A percentile compares a stretch with the other conserved stretches of the same genome.
Evolutionary conservation across 2,797 vertebrate genomes (phyloP).

Genomic region (Craterocephalus amniculus): DNA sequence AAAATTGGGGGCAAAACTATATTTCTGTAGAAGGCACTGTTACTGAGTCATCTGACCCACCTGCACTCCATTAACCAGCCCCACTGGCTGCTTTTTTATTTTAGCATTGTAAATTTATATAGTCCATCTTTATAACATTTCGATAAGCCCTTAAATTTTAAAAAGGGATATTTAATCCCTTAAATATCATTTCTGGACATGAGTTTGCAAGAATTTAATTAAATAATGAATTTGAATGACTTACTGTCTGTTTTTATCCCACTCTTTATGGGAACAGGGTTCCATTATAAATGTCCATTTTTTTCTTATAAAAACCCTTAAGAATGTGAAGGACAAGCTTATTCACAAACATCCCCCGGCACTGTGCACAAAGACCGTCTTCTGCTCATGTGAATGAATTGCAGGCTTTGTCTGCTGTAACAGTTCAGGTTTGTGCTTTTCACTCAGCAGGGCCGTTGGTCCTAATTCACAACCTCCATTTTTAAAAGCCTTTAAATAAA

Average conservation of each 20-base stretch:
- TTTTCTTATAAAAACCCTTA: not conserved
- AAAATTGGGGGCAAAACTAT: too few species aligned
- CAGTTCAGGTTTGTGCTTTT: constrained; percentile 49
- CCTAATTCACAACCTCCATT: constrained; percentile 31
- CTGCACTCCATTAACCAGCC: not conserved
- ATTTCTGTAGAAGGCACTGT: not conserved
- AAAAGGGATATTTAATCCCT: too few species aligned
- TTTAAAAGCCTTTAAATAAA: constrained; percentile 25
- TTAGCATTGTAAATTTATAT: too few species aligned
- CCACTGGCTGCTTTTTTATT: too few species aligned
- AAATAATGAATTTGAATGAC: not conserved
- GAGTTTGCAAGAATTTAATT: too few species aligned
- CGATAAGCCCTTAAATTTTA: too few species aligned
- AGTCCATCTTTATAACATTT: too few species aligned
- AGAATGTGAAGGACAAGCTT: constrained; percentile 29
- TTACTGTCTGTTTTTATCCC: not conserved
- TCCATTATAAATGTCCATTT: not conserved
- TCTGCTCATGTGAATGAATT: constrained; percentile 62
- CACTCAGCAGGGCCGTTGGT: constrained; percentile 37
- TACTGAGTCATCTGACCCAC: not conserved
- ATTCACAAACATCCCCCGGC: constrained; percentile 19
- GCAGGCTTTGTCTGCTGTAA: constrained; percentile 69
- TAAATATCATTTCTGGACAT: too few species aligned
- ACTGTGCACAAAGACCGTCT: constrained; percentile 53
- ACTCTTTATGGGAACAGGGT: not conserved